Evolutionary conservation across 2,113 vertebrate species (phyloP).

Genomic region (Cichladusa arquata): DNA sequence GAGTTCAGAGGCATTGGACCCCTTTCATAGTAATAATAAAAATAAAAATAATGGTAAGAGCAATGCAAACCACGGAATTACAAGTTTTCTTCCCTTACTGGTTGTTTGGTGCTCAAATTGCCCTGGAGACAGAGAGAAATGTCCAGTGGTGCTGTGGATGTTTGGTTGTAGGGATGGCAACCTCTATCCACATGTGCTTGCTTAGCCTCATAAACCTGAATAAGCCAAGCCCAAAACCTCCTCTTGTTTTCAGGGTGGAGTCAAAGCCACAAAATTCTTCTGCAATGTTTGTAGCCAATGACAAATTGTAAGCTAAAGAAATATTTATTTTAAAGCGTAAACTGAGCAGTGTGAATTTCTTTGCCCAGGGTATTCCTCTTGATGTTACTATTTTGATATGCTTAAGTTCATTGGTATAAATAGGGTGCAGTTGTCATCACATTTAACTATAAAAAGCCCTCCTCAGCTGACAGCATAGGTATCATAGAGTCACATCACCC

Average conservation of each 20-base stretch:
- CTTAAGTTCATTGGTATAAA: conserved; percentile 69
- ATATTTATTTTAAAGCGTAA: conserved; percentile 65
- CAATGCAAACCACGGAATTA: not conserved
- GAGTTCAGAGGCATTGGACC: no score
- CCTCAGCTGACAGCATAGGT: conserved; percentile 45
- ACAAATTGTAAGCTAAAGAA: conserved; percentile 46
- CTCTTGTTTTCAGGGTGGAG: not conserved
- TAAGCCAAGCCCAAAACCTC: not conserved
- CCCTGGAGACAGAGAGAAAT: not conserved
- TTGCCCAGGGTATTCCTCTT: conserved; percentile 44
- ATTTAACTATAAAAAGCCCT: conserved; percentile 47
- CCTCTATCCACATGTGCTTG: not conserved
- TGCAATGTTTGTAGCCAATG: not conserved
- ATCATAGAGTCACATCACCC: conserved; percentile 32
- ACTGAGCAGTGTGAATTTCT: conserved; percentile 20
- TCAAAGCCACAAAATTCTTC: not conserved
- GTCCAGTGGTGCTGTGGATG: not conserved
- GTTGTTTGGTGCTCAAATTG: not conserved
- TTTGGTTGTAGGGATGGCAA: not conserved
- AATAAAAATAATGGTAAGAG: not conserved
- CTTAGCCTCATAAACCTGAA: not conserved
- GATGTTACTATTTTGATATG: conserved; percentile 64
- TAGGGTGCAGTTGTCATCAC: conserved; percentile 71
- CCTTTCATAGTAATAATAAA: not conserved
- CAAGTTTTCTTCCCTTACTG: not conserved